Evolutionary conservation across 2,888 invertebrate species (phyloP), one percentile per base, ranked within the genome.

Genomic region (Sturmia bella): DNA sequence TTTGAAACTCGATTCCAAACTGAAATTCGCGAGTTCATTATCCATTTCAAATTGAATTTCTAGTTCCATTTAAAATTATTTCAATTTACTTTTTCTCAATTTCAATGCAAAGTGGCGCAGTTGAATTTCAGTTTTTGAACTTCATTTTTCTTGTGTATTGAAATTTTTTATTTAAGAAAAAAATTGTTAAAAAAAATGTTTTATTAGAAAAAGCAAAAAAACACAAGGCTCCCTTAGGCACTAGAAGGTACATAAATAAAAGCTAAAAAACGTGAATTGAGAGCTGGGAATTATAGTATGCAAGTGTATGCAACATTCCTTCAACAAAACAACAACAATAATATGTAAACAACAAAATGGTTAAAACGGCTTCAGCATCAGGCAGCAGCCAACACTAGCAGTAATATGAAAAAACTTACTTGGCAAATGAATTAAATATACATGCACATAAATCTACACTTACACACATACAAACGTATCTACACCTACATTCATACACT

Each of bases 321-420:
- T 48, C 11, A 75, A 56, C 61, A 74, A 75, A 64, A 45, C 9
- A 59, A 59, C 43, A 63, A 54, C 19, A 56, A 32, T 32, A 32
- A 37, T 48, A 32, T n/a, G 39, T 37, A 76, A 57, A 43, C n/a
- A 43, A 56, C 56, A 41, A 56, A 72, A 61, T 77, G 43, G 56
- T 39, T 69, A 48, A 77, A 63, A 52, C 11, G 52, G 78, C 64
- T 66, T 21, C 72, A 66, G 43, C 64, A 70, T 19, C 74, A 63
- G 54, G 37, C 68, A 57, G 15, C 50, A 63, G 21, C 66, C 52
- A 75, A 70, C 75, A 56, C 15, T 63, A 66, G 70, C 66, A 59
- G 43, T 80, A 76, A 83, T 59, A 69, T 11, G 37, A 72, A 73
- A 87, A 83, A 84, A 84, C 78, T 41, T 59, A 52, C 45, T 61